These are phyloP conservation scores for Ictalurus punctatus DNA, from an alignment of 2,113 vertebrate species.

Conservation along the genomic window DNA sequence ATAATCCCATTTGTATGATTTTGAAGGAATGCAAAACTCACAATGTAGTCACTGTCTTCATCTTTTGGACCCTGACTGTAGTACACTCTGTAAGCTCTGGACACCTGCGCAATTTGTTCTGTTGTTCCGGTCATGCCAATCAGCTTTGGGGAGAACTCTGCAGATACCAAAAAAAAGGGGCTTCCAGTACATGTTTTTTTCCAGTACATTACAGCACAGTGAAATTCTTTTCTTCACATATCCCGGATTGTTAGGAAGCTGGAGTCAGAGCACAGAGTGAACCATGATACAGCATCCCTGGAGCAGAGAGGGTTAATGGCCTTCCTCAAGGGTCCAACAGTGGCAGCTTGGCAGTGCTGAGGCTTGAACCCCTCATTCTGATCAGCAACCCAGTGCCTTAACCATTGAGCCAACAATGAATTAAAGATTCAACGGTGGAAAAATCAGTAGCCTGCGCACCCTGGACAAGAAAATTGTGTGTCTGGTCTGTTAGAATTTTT, in stretches of 20 bases:
- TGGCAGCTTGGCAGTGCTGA: too few relatives aligned
- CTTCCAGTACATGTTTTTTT: neutral
- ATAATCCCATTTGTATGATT: neutral
- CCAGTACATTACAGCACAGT: too few relatives aligned
- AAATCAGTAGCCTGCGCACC: neutral
- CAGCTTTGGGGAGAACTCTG: conserved; percentile 95
- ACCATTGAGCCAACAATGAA: too few relatives aligned
- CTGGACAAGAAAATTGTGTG: neutral
- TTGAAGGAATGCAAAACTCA: conserved; percentile 71
- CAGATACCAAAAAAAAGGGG: conserved; percentile 17
- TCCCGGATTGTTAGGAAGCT: too few relatives aligned
- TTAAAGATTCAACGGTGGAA: neutral
- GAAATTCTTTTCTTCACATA: too few relatives aligned
- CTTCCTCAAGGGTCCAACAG: too few relatives aligned
- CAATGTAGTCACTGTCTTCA: conserved; percentile 95
- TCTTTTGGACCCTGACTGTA: conserved; percentile 96
- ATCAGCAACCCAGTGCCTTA: too few relatives aligned
- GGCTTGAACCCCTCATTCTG: too few relatives aligned
- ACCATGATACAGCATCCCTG: too few relatives aligned
- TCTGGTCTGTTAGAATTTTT: neutral
- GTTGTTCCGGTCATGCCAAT: conserved; percentile 85
- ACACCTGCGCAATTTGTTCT: conserved; percentile 80
- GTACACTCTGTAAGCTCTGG: conserved; percentile 89
- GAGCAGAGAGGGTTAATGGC: too few relatives aligned
- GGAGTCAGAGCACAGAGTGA: too few relatives aligned